Conservation (phyloP, 2,888 invertebrate genomes). For the Lochmaea capreae region DNA sequence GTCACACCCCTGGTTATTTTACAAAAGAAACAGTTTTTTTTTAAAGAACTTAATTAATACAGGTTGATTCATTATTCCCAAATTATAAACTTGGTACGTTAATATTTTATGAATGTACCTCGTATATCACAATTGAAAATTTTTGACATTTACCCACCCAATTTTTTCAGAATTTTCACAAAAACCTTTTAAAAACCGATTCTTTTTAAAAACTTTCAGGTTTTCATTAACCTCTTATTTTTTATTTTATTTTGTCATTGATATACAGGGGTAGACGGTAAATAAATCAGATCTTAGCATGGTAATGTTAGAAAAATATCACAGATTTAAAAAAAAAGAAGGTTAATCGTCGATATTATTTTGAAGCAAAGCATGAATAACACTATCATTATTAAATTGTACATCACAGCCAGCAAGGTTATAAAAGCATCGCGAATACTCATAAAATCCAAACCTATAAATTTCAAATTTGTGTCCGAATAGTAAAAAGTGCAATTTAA, state of each 20-base stretch:
- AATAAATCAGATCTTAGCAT: slow-evolving; percentile 27
- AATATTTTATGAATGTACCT: no score
- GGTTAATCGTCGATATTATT: slow-evolving; percentile 18
- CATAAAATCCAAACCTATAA: neutral
- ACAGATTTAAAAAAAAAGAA: slow-evolving; percentile 26
- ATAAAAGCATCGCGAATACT: slow-evolving; percentile 17
- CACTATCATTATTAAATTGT: neutral
- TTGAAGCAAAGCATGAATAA: slow-evolving; percentile 34
- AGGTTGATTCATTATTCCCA: no score
- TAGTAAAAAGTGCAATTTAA: neutral
- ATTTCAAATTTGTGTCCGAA: neutral
- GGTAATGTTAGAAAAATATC: slow-evolving; percentile 35
- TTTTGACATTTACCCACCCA: no score
- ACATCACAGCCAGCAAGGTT: slow-evolving; percentile 28
- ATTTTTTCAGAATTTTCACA: no score
- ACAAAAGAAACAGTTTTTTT: neutral
- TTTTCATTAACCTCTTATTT: neutral
- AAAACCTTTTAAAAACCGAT: neutral
- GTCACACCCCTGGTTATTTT: neutral
- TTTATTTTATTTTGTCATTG: neutral
- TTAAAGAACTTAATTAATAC: neutral
- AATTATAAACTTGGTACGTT: no score
- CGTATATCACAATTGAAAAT: no score
- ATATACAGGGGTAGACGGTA: neutral
- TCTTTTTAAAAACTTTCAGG: neutral